Conservation (phyloP, 2,113 vertebrate species). For the Psettodes erumei region DNA sequence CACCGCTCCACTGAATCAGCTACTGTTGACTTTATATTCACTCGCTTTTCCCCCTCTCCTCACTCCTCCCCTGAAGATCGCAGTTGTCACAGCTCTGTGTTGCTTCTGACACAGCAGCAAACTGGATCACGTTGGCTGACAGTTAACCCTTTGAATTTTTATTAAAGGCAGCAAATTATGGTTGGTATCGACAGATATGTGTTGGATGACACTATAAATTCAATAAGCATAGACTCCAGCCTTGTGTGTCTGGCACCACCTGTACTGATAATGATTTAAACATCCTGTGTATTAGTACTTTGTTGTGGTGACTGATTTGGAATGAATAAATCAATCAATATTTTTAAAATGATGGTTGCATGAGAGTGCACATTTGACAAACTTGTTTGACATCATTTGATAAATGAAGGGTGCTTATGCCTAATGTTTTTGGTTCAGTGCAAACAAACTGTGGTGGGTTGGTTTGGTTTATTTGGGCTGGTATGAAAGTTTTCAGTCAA, state of each 20-base stretch:
- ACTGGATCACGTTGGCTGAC: slow-evolving; percentile 30
- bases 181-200: slow-evolving; percentile 12
- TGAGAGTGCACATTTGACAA: background rate
- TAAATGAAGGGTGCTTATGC: background rate
- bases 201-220: slow-evolving; percentile 22
- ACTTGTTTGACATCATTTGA: background rate
- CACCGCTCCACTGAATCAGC: slow-evolving; percentile 37
- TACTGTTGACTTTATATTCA: slow-evolving; percentile 53
- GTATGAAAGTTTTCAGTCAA: too few species aligned
- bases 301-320: background rate
- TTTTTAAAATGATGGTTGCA: background rate
- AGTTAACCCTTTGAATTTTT: slow-evolving; percentile 40
- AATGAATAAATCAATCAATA: background rate
- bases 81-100: slow-evolving; percentile 42
- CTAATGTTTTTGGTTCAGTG: background rate
- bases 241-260: background rate
- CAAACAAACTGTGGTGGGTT: too few species aligned
- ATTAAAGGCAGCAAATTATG: slow-evolving; percentile 35
- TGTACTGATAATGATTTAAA: background rate
- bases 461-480: too few species aligned
- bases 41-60: slow-evolving; percentile 19
- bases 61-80: slow-evolving; percentile 36
- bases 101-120: slow-evolving; percentile 37
- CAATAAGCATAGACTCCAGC: background rate
- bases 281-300: background rate